A percentile compares a stretch with the other conserved stretches of the same genome.
These are phyloP conservation scores for Prionace glauca DNA, from an alignment of 2,797 vertebrate genomes.

Conservation along the genomic window DNA sequence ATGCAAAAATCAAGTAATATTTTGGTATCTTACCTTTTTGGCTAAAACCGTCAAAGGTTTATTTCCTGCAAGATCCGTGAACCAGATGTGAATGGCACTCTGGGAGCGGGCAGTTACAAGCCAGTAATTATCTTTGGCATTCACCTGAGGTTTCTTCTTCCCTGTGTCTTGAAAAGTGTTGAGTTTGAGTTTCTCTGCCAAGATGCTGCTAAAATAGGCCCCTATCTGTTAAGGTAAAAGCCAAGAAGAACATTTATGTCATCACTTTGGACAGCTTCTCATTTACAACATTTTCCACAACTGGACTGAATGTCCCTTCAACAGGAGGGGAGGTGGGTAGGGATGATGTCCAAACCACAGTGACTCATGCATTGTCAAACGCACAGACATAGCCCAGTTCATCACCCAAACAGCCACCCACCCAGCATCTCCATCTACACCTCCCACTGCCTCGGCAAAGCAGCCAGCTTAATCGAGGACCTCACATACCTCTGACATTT, in stretches of 20 bases:
- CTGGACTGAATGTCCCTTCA: background rate
- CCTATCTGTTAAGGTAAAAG: slow-evolving; percentile 52
- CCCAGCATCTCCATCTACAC: too few species aligned
- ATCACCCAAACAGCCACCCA: too few species aligned
- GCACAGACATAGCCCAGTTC: background rate
- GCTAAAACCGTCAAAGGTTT: slow-evolving; percentile 60
- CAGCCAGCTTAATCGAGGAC: too few species aligned
- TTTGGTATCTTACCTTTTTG: slow-evolving; percentile 58
- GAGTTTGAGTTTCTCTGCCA: slow-evolving; percentile 64
- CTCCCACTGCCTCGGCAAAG: too few species aligned
- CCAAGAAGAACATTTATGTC: background rate
- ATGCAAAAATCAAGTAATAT: background rate
- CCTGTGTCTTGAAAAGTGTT: slow-evolving; percentile 67
- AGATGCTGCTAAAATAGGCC: slow-evolving; percentile 66
- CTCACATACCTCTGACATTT: too few species aligned
- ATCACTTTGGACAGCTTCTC: background rate
- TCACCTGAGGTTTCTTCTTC: slow-evolving; percentile 65
- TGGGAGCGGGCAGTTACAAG: slow-evolving; percentile 63
- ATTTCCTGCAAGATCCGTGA: slow-evolving; percentile 63
- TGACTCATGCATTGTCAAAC: background rate
- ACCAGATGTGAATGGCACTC: slow-evolving; percentile 65
- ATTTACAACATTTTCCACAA: background rate
- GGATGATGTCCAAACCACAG: background rate
- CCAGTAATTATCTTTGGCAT: slow-evolving; percentile 67
- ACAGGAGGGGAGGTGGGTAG: background rate